phyloP scores from a whole-genome alignment of 2,797 vertebrate species.

The Bradypodion ventrale region DNA sequence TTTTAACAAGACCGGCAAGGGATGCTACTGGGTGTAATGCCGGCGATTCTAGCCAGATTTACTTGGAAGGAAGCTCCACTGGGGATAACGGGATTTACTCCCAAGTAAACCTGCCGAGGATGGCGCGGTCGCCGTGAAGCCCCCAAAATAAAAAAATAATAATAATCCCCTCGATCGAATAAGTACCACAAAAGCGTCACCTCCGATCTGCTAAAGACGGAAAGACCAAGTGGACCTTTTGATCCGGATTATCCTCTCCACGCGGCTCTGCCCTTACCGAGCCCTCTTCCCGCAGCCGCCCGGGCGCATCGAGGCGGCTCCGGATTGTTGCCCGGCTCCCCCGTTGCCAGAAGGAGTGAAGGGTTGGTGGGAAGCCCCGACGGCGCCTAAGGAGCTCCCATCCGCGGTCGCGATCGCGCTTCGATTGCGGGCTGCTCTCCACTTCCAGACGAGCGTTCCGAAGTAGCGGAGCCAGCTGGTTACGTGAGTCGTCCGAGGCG shows the following conservation, averaged over 20 bases:
- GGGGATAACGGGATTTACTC: not conserved
- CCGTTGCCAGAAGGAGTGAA: not conserved
- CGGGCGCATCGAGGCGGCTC: not conserved
- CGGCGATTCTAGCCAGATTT: too few relatives aligned
- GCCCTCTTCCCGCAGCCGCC: not conserved
- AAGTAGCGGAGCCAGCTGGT: not conserved
- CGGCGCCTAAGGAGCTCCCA: too few relatives aligned
- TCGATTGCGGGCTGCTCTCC: conserved; percentile 8
- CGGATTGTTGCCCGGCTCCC: not conserved
- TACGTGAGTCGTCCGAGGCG: conserved; percentile 13
- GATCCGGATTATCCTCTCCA: not conserved
- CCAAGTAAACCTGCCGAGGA: not conserved
- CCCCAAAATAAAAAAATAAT: not conserved
- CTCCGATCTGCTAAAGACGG: not conserved
- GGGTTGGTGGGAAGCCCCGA: not conserved
- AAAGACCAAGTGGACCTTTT: not conserved
- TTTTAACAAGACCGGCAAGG: too few relatives aligned
- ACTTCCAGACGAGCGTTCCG: not conserved
- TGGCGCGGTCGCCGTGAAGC: not conserved
- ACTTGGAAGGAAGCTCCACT: too few relatives aligned
- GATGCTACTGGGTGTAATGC: too few relatives aligned
- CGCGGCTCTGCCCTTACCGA: conserved; percentile 2
- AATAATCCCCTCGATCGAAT: not conserved
- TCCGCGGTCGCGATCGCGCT: not conserved
- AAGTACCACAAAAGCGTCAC: not conserved